Base-by-base conservation (phyloP, 1,140 invertebrate species). In the Chrysoperla carnea region DNA sequence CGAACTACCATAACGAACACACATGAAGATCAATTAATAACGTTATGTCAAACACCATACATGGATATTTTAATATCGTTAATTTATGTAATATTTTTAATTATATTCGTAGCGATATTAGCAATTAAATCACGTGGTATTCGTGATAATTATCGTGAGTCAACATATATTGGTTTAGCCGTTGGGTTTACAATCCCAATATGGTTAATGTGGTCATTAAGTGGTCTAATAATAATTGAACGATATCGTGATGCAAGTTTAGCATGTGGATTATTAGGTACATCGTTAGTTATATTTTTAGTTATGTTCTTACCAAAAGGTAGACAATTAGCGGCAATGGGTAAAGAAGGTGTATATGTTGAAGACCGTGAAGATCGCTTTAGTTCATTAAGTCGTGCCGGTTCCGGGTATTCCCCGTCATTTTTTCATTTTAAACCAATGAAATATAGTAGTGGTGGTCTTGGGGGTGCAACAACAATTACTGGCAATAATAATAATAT, bases 281-380 rank as follows among this genome's bases (percentile, higher is more conserved):
- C 84, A 6, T 78, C 85, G 23, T 72, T 79, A 1, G 72, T 89
- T 8, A 76, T 91, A 8, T 89, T 94, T 57, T 69, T 91, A 37
- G 74, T 89, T 8, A 92, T 94, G 87, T 95, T 94, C 61, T 78
- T 91, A 60, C 87, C 89, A 2, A 92, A 92, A 64, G 84, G 84
- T 35, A 69, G 89, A n/a, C 86, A 91, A 49, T 60, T 93, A 53
- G 85, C 87, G 0, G 88, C 86, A 7, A 75, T 92, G 66, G 87
- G 88, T 11, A 80, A 83, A 46, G 76, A 73, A 40, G 72, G 81
- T 38, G 70, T 84, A 28, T 81, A 81, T 56, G 67, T 81, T 15
- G 82, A 84, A 50, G 84, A 88, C 55, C 66, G 76, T 47, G 79
- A 83, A 41, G 77, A 81, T 52, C 70, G 77, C 41, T 73, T 80